Percentiles rank a stretch among this genome's conserved stretches.
Conservation (phyloP, 2,797 vertebrate species). For the Paratrypauchen microcephalus region DNA sequence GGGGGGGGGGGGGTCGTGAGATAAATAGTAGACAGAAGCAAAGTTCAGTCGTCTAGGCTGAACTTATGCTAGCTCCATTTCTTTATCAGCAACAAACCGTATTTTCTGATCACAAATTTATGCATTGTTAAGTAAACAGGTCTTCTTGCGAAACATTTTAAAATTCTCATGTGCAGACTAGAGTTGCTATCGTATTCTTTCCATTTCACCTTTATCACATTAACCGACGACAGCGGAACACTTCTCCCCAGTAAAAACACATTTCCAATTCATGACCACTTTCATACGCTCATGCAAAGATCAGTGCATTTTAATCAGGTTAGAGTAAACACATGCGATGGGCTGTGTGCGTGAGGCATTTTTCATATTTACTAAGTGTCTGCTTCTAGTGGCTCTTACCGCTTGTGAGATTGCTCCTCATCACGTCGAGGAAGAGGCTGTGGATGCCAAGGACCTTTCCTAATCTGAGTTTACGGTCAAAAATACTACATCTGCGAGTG, state of each 20-base stretch:
- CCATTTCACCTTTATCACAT: constrained; percentile 21
- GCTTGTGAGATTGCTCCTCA: constrained; percentile 35
- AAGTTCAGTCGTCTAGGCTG: too few species aligned
- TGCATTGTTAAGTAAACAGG: too few species aligned
- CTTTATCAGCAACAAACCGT: too few species aligned
- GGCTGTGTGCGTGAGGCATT: constrained; percentile 15
- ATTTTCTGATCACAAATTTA: too few species aligned
- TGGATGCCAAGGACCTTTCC: constrained; percentile 32
- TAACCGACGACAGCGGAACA: constrained; percentile 31
- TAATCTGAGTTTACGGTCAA: constrained; percentile 50
- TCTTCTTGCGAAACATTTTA: background rate
- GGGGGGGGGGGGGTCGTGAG: too few species aligned
- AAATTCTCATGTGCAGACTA: too few species aligned
- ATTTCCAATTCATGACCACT: constrained; percentile 15
- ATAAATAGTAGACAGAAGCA: too few species aligned
- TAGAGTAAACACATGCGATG: constrained; percentile 36
- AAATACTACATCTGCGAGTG: constrained; percentile 29
- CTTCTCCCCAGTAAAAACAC: background rate
- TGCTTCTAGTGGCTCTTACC: constrained; percentile 32
- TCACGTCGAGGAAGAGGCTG: constrained; percentile 18
- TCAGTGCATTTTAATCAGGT: constrained; percentile 37
- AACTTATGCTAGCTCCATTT: too few species aligned
- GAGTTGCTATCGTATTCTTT: background rate
- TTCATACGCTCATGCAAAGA: constrained; percentile 16
- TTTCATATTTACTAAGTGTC: constrained; percentile 21